phyloP scores from a whole-genome alignment of 2,113 vertebrate species.

The Eudorcas thomsonii region DNA sequence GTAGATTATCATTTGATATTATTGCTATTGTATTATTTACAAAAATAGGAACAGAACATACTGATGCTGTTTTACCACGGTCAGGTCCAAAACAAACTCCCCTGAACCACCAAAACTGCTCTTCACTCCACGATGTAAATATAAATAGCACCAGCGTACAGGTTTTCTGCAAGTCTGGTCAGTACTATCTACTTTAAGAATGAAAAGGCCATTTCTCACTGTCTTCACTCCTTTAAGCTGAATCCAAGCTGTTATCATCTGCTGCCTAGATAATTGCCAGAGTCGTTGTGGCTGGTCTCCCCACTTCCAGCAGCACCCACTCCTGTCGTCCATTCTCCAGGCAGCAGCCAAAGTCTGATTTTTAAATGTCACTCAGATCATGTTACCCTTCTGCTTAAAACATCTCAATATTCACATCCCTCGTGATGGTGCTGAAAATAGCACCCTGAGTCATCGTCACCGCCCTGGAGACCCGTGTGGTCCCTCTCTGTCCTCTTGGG shows the following conservation, averaged over 20 bases:
- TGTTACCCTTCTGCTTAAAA: background rate
- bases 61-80: background rate
- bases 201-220: background rate
- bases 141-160: background rate
- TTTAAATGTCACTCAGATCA: background rate
- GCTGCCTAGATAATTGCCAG: background rate
- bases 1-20: background rate
- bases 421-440: background rate
- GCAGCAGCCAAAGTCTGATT: background rate
- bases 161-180: background rate
- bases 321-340: background rate
- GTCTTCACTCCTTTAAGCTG: background rate
- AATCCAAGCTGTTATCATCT: background rate
- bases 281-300: background rate
- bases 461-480: background rate
- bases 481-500: background rate
- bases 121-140: background rate
- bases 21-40: background rate
- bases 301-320: background rate
- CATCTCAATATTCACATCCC: background rate
- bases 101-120: background rate
- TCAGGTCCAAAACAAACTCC: background rate
- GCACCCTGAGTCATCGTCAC: background rate
- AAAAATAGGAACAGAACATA: background rate
- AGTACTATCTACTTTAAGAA: background rate